Percentiles rank a stretch among this genome's conserved stretches.
Conservation (phyloP, 2,888 invertebrate species). For the Brachypalpus laphriformis region DNA sequence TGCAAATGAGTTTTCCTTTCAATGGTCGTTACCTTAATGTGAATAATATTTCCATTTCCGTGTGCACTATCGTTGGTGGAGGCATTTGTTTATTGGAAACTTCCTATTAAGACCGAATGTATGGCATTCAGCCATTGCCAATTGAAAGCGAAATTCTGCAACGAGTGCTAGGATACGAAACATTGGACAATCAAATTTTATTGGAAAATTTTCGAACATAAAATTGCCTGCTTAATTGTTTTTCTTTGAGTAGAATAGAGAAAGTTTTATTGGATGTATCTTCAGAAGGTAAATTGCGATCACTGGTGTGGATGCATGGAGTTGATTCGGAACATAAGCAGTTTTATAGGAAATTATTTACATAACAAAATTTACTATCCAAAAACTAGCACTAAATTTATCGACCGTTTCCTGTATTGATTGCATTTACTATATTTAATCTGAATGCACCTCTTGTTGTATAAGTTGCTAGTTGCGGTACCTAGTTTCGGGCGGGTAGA, state of each 20-base stretch:
- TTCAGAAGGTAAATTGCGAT: background rate
- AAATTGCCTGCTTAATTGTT: background rate
- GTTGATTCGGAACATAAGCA: too few species aligned
- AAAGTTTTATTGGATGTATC: background rate
- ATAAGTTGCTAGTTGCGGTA: too few species aligned
- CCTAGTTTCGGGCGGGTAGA: too few species aligned
- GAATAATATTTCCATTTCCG: constrained; percentile 52
- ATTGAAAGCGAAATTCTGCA: constrained; percentile 38
- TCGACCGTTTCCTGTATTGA: too few species aligned
- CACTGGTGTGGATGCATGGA: background rate
- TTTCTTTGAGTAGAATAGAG: background rate
- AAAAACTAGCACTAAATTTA: too few species aligned
- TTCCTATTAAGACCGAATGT: constrained; percentile 20
- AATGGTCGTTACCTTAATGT: constrained; percentile 46
- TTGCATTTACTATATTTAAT: too few species aligned
- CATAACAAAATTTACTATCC: too few species aligned
- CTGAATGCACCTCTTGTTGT: too few species aligned
- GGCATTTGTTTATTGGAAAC: constrained; percentile 17
- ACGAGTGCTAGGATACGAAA: background rate
- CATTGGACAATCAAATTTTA: constrained; percentile 22
- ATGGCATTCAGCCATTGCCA: constrained; percentile 1
- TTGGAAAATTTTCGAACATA: constrained; percentile 3
- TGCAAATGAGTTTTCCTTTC: constrained; percentile 14
- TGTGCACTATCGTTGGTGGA: constrained; percentile 14
- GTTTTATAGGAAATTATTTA: too few species aligned